These are phyloP conservation scores for Excalfactoria chinensis DNA, from an alignment of 2,113 vertebrate genomes.

Conservation along the genomic window DNA sequence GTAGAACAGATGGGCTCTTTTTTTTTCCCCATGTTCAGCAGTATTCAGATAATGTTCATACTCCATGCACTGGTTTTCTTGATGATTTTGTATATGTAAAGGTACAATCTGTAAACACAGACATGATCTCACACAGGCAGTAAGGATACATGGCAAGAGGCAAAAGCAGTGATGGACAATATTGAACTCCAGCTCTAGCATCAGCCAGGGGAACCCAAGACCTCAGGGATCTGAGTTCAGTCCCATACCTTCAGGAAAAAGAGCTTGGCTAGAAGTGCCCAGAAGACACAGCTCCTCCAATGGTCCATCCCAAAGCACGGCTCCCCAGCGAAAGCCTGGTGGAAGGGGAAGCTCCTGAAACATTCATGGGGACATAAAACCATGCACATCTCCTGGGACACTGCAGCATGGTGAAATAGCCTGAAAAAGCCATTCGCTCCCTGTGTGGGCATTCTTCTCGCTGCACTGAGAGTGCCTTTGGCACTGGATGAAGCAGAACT, in stretches of 20 bases:
- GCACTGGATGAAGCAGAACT: conserved; percentile 63
- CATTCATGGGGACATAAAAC: conserved; percentile 28
- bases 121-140: neutral
- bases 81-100: neutral
- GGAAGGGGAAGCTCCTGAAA: conserved; percentile 1
- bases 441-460: conserved; percentile 71
- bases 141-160: rapidly evolving
- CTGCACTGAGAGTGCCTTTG: conserved; percentile 52
- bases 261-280: neutral
- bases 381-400: conserved; percentile 54
- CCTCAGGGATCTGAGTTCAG: neutral
- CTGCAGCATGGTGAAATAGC: conserved; percentile 56
- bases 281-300: neutral
- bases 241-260: neutral
- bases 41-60: neutral
- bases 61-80: neutral
- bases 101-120: neutral
- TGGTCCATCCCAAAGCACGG: rapidly evolving
- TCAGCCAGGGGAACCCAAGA: neutral
- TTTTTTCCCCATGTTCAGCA: neutral
- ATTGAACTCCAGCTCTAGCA: neutral
- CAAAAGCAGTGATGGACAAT: neutral
- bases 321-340: neutral
- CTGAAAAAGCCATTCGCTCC: conserved; percentile 36
- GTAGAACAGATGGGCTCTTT: conserved; percentile 59